Evolutionary conservation across 2,113 vertebrate genomes (phyloP), one percentile per base, ranked within the genome.

Genomic region (Chloropsis cyanopogon): DNA sequence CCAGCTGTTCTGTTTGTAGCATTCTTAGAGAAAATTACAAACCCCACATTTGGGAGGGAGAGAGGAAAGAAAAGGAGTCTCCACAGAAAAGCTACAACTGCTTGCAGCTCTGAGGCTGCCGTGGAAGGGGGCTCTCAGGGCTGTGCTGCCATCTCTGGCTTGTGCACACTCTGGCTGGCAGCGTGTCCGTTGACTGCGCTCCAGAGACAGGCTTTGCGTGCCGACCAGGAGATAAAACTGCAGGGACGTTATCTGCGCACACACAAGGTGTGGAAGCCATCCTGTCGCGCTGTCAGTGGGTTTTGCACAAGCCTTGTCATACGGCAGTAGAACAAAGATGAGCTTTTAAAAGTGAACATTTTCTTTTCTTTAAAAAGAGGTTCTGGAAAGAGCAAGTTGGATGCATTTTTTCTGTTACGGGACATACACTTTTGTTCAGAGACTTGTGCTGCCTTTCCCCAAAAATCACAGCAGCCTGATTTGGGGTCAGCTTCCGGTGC

Each of bases 181-280:
- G 46, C 0, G 2, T 17, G 12, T 54, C 39, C 22, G 5, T 6
- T 41, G 39, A 52, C 37, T n/a, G 33, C 0, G 3, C n/a, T 78
- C 44, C 53, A 60, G 50, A 59, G 19, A 6, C 17, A 28, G 52
- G n/a, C 78, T 68, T 31, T 2, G 6, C 10, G 70, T 9, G 29
- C 1, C 0, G 8, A 56, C 33, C 63, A 75, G 70, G 59, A 92
- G 60, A 21, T 57, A 35, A 56, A 59, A 28, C 46, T 53, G 21
- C 44, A 39, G 24, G 37, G 81, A 26, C 17, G 2, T 7, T 9
- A 25, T 20, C 37, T 80, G 56, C 56, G 65, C n/a, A 19, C 26
- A 6, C 2, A 17, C 13, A 5, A 50, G 59, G 7, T 4, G 23
- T 39, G 54, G 14, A 75, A 44, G 26, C 2, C 6, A 29, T 56